phyloP scores from a whole-genome alignment of 1,140 invertebrate genomes.

The Brachionus paranguensis region DNA sequence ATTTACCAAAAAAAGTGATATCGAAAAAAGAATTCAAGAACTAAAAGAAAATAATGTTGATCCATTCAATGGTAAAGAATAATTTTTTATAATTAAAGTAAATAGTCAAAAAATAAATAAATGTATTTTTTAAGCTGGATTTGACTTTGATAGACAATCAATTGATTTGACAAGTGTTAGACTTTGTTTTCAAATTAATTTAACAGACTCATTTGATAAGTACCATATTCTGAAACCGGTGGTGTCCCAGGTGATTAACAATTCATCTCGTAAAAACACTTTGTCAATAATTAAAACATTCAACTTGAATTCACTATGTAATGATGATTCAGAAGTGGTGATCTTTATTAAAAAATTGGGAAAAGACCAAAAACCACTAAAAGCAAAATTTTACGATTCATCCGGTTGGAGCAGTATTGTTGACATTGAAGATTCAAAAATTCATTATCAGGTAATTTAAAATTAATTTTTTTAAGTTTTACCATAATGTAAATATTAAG shows the following conservation, averaged over 20 bases:
- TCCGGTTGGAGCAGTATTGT: neutral
- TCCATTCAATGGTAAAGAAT: neutral
- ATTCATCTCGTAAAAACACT: neutral
- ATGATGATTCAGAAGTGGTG: neutral
- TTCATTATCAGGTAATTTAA: slow-evolving; percentile 14
- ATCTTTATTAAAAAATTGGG: slow-evolving; percentile 4
- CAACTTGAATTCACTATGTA: neutral
- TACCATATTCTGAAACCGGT: slow-evolving; percentile 13
- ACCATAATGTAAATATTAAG: neutral
- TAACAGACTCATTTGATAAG: neutral
- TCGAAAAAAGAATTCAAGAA: slow-evolving; percentile 18
- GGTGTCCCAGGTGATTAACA: neutral
- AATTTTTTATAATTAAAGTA: neutral
- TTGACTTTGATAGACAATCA: neutral
- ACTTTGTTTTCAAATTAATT: slow-evolving; percentile 15
- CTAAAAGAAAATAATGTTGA: slow-evolving; percentile 13
- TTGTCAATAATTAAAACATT: neutral
- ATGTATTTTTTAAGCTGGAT: neutral
- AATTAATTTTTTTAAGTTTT: too few species aligned
- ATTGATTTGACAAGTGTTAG: neutral
- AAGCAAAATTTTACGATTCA: neutral
- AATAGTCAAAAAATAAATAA: too few species aligned
- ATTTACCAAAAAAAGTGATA: slow-evolving; percentile 3
- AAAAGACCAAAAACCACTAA: neutral
- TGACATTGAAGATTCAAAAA: neutral